Evolutionary conservation across 2,888 invertebrate genomes (phyloP).

Genomic region (Mamestra brassicae): DNA sequence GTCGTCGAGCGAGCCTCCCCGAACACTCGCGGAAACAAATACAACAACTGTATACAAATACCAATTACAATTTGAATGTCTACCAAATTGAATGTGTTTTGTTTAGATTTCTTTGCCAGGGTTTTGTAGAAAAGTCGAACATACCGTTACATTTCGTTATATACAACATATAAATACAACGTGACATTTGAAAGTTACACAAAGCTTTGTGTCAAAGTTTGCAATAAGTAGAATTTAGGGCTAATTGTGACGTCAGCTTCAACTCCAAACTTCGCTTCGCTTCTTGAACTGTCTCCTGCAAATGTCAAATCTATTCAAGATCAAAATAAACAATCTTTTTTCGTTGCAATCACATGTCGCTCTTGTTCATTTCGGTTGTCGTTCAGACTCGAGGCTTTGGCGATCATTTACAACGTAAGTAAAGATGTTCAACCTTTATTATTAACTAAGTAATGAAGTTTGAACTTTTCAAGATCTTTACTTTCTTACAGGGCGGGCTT

Average conservation of each 20-base stretch:
- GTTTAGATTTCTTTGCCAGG: conserved; percentile 40
- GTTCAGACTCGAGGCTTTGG: neutral
- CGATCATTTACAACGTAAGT: conserved; percentile 6
- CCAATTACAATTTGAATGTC: conserved; percentile 51
- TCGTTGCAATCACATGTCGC: neutral
- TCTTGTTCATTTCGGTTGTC: neutral
- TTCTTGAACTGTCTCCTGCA: neutral
- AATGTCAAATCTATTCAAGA: neutral
- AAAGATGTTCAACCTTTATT: conserved; percentile 10
- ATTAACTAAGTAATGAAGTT: conserved; percentile 1
- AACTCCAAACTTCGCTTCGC: too few species aligned
- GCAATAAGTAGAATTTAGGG: neutral
- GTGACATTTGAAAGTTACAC: conserved; percentile 17
- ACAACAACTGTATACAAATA: conserved; percentile 53
- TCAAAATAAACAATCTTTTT: conserved; percentile 7
- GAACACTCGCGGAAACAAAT: conserved; percentile 44
- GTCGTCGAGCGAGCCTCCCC: conserved; percentile 43
- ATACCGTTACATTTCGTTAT: conserved; percentile 10
- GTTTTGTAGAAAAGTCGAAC: conserved; percentile 11
- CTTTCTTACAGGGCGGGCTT: conserved; percentile 5
- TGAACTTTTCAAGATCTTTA: conserved; percentile 8
- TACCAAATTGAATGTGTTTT: conserved; percentile 55
- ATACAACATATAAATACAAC: conserved; percentile 3
- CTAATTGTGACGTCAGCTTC: neutral
- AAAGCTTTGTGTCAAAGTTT: conserved; percentile 23